Percentiles rank a stretch among this genome's conserved stretches.
These are phyloP conservation scores for Brachyptera putata DNA, from an alignment of 2,888 invertebrate species.

Conservation along the genomic window DNA sequence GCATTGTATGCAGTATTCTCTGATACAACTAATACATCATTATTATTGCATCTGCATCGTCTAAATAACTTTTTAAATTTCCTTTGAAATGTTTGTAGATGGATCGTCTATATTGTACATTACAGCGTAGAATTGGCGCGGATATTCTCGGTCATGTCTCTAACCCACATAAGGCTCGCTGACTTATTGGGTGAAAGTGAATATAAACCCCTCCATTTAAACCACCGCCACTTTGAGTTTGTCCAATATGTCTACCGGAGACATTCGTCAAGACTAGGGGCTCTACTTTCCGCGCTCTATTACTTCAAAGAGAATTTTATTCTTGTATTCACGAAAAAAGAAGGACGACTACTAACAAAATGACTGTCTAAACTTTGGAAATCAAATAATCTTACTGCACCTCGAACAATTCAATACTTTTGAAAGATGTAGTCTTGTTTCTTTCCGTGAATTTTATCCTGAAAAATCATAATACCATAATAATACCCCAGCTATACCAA, in stretches of 20 bases:
- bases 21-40: background rate
- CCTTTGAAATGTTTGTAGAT: too few relatives aligned
- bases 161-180: background rate
- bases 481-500: too few relatives aligned
- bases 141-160: background rate
- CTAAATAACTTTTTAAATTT: background rate
- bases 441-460: too few relatives aligned
- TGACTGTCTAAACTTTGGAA: too few relatives aligned
- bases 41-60: slow-evolving; percentile 14
- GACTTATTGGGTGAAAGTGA: slow-evolving; percentile 13
- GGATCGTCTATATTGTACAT: background rate
- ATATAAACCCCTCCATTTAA: slow-evolving; percentile 4
- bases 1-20: background rate
- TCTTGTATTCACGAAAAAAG: too few relatives aligned
- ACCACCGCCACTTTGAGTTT: slow-evolving; percentile 17
- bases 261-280: slow-evolving; percentile 15
- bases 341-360: too few relatives aligned
- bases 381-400: too few relatives aligned
- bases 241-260: background rate
- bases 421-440: too few relatives aligned
- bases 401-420: too few relatives aligned
- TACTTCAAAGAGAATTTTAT: too few relatives aligned
- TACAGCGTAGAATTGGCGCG: background rate
- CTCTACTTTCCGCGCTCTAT: background rate
- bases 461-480: too few relatives aligned